Base-by-base conservation (phyloP, 2,888 invertebrate genomes). In the Tyria jacobaeae region DNA sequence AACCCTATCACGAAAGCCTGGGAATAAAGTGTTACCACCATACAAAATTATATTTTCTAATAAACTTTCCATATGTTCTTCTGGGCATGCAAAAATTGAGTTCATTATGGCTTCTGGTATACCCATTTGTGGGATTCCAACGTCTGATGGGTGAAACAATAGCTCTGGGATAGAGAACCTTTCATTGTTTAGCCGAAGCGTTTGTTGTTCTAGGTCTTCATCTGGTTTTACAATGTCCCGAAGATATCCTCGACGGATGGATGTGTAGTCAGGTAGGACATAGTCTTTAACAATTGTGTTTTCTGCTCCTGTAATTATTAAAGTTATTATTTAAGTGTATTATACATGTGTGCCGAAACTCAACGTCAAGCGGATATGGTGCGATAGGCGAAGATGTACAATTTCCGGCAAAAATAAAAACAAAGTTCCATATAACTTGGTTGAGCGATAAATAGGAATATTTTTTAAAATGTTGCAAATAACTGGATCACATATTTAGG, bases 251-350 rank as follows among this genome's bases (percentile, higher is more conserved):
- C 99, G 91, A 60, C 97, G 95, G 9, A 99, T 95, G 2, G 96
- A 96, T 0, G 98, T 98, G 87, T 98, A 99, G 91, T 99, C 99
- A 0, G 99, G 99, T 57, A 99, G 89, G 0, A 99, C 97, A 86
- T 99, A 99, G 84, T 99, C 99, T 73, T 96, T 95, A 4, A 96
- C 95, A 60, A 98, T 97, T 5, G 96, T 95, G 81, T 96, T 96
- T 41, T 95, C 95, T 37, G 95, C 89, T 21, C 94, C 94, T 85
- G 95, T 47, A 63, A 71, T 25, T 10, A 24, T 48, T 31, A 6
- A 48, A 24, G 7, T 4, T 6, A 27, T 27, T 6, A 27, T 1
- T 48, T 48, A 1, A 25, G 14, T 14, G 14, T 47, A 21, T 17
- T 31, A 31, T 31, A 31, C 27, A 31, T 1, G 27, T 31, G 2